Base-by-base conservation (phyloP, 2,797 vertebrate genomes). In the Enteromius afrohamiltoni region DNA sequence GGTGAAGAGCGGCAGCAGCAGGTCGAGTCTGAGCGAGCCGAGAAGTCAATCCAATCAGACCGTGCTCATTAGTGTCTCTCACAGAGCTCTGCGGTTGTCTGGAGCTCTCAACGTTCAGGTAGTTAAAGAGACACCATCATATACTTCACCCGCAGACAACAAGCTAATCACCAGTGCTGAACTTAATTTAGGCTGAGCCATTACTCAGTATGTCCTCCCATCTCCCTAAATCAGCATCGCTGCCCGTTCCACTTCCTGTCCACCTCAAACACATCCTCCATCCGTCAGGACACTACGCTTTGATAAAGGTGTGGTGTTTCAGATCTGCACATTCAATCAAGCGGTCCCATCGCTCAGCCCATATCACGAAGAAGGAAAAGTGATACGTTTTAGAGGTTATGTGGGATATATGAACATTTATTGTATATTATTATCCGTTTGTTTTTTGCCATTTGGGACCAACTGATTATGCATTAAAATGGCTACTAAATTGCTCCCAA, bases 161-260 rank as follows among this genome's bases (percentile, higher is more conserved):
- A 55, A 86, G 85, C 85, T 85, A 85, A 88, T 88, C 87, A 86
- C 83, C 77, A 74, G 60, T 45, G 80, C 77, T 85, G 85, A 88
- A 85, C 85, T 83, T 83, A 74, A 88, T 88, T 86, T 88, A 88
- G 82, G 51, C 51, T n/a, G 42, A 62, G 68, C 83, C 85, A 86
- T 88, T 84, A 81, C 51, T 74, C 87, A 86, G 76, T 26, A 79
- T 58, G 67, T 69, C 68, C 83, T 77, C 29, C 74, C 10, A 3
- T 62, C 68, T 49, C 58, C 65, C 51, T 58, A 67, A 65, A 71
- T 75, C 70, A 67, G 60, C 16, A 8, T 29, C 5, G 17, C 53
- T 47, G 21, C 37, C 68, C 55, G 16, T 40, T 70, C 23, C 79
- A 34, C 68, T 71, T 80, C 79, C 79, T 70, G 51, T 9, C 78